A percentile compares a stretch with the other conserved stretches of the same genome.
Conservation (phyloP, 2,113 vertebrate species). For the Barbus barbus region DNA sequence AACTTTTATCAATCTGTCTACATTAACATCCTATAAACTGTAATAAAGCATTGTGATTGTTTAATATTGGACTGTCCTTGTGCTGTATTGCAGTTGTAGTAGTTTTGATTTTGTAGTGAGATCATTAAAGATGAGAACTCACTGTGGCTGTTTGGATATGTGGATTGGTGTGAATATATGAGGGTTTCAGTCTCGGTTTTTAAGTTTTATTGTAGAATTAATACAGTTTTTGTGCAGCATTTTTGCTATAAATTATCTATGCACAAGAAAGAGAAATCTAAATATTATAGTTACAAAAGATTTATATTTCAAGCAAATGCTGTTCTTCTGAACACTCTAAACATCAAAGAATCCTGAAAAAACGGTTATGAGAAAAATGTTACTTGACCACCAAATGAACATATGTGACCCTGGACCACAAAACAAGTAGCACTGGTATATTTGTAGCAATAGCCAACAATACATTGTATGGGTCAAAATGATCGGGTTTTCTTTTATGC, state of each 20-base stretch:
- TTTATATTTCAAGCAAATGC: no score
- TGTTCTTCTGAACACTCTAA: no score
- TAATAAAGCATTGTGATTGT: slow-evolving; percentile 59
- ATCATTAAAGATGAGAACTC: background rate
- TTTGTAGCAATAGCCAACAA: no score
- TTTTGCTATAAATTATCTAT: background rate
- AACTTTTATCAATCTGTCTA: slow-evolving; percentile 65
- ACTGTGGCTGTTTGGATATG: background rate
- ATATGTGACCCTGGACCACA: no score
- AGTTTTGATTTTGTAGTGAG: background rate
- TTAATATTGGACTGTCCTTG: slow-evolving; percentile 58
- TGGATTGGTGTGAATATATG: background rate
- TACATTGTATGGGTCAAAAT: no score
- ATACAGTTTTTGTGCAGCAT: background rate
- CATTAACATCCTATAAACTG: slow-evolving; percentile 40
- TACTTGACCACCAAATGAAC: no score
- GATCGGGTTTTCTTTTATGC: no score
- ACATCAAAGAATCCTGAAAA: no score
- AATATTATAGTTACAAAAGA: background rate
- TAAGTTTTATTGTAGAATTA: background rate
- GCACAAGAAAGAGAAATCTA: background rate
- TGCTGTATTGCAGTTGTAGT: slow-evolving; percentile 2
- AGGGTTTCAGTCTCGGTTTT: background rate
- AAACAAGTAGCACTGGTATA: no score
- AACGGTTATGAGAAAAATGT: no score